Conservation (phyloP, 2,113 vertebrate species). For the Hemiscyllium ocellatum region DNA sequence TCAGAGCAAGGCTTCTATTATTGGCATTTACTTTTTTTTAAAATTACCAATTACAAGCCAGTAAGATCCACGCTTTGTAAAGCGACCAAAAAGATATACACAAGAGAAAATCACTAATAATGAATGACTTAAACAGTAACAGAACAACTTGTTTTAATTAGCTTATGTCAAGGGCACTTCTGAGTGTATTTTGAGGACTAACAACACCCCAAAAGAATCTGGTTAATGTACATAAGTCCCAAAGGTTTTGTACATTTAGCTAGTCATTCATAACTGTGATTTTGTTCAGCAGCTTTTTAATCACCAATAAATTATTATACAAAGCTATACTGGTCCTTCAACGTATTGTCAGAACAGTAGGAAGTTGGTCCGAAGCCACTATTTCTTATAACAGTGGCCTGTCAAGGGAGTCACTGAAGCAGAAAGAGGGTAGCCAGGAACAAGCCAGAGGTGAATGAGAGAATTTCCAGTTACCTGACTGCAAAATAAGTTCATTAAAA, state of each 20-base stretch:
- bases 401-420: conserved; percentile 22
- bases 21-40: conserved; percentile 14
- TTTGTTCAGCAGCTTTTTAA: conserved; percentile 28
- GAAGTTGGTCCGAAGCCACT: not conserved
- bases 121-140: conserved; percentile 44
- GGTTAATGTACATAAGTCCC: conserved; percentile 29
- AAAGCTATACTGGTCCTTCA: conserved; percentile 16
- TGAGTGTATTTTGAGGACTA: conserved; percentile 51
- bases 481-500: conserved; percentile 11
- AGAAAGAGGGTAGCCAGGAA: conserved; percentile 4
- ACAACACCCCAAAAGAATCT: conserved; percentile 39
- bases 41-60: conserved; percentile 1
- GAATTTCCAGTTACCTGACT: conserved; percentile 22
- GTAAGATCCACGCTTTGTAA: not conserved
- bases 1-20: not conserved
- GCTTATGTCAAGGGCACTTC: conserved; percentile 49
- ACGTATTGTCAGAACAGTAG: not conserved
- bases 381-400: not conserved
- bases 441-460: conserved; percentile 6
- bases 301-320: conserved; percentile 32
- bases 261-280: conserved; percentile 10
- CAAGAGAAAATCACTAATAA: conserved; percentile 20
- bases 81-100: not conserved
- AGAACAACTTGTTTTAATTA: conserved; percentile 55
- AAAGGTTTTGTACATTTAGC: conserved; percentile 25